Percentiles rank a stretch among this genome's conserved stretches.
Evolutionary conservation across 1,140 invertebrate species (phyloP).

Genomic region (Formica selysi): DNA sequence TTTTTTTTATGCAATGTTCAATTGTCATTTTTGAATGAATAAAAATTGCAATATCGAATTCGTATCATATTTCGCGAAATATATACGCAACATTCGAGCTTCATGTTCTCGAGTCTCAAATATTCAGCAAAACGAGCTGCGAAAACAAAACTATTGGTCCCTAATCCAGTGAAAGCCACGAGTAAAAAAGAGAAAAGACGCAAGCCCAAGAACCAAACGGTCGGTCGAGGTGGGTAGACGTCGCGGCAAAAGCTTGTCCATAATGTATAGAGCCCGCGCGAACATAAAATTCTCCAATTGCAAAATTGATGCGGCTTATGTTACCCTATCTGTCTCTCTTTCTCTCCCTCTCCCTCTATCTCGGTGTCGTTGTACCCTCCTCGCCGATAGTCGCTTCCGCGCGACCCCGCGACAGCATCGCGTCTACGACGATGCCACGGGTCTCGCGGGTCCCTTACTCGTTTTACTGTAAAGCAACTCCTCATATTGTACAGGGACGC

Average conservation of each 20-base stretch:
- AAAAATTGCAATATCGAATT: too few species aligned
- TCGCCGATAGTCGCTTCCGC: background rate
- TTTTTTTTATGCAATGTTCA: background rate
- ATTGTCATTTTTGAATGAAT: slow-evolving; percentile 14
- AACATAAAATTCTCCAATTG: slow-evolving; percentile 87
- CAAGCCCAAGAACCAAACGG: background rate
- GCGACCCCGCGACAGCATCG: background rate
- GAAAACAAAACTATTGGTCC: slow-evolving; percentile 35
- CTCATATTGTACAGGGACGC: slow-evolving; percentile 86
- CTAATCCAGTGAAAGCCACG: background rate
- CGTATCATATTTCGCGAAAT: background rate
- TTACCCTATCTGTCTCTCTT: slow-evolving; percentile 75
- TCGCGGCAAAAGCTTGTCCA: slow-evolving; percentile 75
- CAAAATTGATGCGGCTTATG: slow-evolving; percentile 87
- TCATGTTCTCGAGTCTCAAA: background rate
- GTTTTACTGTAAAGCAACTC: slow-evolving; percentile 86
- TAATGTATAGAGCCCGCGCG: slow-evolving; percentile 84
- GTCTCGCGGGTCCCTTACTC: slow-evolving; percentile 85
- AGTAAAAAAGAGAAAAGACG: slow-evolving; percentile 15
- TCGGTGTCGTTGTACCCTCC: background rate
- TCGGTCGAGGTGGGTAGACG: slow-evolving; percentile 33
- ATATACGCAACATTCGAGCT: background rate
- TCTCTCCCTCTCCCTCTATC: slow-evolving; percentile 25
- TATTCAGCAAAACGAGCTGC: slow-evolving; percentile 35
- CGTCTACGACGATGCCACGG: slow-evolving; percentile 54